Conservation (phyloP, 2,888 invertebrate species). For the Thelaira solivaga region DNA sequence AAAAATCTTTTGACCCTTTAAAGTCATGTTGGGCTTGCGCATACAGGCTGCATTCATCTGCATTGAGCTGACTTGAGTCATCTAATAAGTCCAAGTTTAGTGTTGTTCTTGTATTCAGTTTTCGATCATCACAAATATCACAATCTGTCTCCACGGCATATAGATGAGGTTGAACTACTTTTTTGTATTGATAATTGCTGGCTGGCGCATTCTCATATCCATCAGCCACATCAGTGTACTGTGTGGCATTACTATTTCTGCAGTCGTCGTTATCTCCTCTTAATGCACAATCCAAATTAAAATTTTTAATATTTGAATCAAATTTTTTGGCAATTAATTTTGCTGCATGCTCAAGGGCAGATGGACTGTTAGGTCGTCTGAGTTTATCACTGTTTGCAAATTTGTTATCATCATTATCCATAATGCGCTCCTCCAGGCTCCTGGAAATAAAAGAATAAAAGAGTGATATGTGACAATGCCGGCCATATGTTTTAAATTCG, state of each 20-base stretch:
- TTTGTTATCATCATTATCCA: conserved; percentile 70
- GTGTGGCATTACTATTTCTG: background rate
- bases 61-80: too few relatives aligned
- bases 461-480: too few relatives aligned
- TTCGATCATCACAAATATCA: background rate
- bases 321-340: conserved; percentile 36
- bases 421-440: conserved; percentile 68
- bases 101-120: background rate
- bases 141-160: background rate
- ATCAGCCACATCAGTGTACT: conserved; percentile 19
- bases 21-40: too few relatives aligned
- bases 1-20: too few relatives aligned
- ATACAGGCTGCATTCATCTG: too few relatives aligned
- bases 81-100: too few relatives aligned
- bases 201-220: conserved; percentile 10
- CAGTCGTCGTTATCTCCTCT: background rate
- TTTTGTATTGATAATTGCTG: background rate
- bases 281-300: conserved; percentile 8
- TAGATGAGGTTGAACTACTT: background rate
- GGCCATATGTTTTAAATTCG: too few relatives aligned
- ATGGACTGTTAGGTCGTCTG: conserved; percentile 70
- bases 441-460: conserved; percentile 61
- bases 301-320: conserved; percentile 40
- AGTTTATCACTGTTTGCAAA: conserved; percentile 72
- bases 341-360: conserved; percentile 66